These are phyloP conservation scores for Himalopsyche phryganea DNA, from an alignment of 1,140 invertebrate genomes.

Conservation along the genomic window DNA sequence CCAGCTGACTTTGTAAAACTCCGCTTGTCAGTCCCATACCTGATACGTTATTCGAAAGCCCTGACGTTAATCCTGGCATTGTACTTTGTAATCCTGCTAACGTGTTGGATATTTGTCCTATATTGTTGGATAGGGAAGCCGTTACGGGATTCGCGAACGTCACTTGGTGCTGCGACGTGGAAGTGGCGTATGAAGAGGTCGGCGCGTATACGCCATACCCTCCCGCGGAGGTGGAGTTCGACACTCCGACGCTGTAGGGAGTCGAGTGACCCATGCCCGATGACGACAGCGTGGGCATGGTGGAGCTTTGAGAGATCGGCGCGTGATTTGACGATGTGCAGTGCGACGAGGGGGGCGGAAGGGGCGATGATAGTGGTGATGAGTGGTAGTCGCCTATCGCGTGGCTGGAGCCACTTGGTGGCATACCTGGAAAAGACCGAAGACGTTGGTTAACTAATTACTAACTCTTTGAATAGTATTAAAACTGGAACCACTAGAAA, in stretches of 20 bases:
- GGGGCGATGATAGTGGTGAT: constrained; percentile 53
- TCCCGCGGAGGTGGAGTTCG: constrained; percentile 48
- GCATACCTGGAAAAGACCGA: constrained; percentile 47
- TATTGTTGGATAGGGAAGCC: constrained; percentile 48
- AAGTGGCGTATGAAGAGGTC: constrained; percentile 47
- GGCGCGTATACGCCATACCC: constrained; percentile 49
- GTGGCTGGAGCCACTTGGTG: constrained; percentile 56
- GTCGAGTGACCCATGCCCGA: constrained; percentile 51
- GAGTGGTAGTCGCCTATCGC: constrained; percentile 57
- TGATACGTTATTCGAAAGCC: constrained; percentile 44
- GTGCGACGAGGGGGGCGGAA: constrained; percentile 54
- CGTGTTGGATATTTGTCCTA: constrained; percentile 50
- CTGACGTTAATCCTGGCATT: constrained; percentile 47
- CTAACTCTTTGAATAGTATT: too few relatives aligned
- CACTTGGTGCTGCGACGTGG: constrained; percentile 52
- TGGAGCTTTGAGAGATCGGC: constrained; percentile 57
- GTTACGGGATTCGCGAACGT: constrained; percentile 55
- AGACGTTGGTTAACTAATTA: not conserved
- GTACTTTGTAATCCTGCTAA: constrained; percentile 49
- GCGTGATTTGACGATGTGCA: constrained; percentile 48
- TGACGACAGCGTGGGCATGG: constrained; percentile 59
- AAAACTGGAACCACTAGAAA: too few relatives aligned
- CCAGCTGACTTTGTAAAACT: constrained; percentile 34
- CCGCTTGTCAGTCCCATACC: constrained; percentile 40
- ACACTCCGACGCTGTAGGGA: constrained; percentile 52